Evolutionary conservation across 2,888 invertebrate species (phyloP), one percentile per base, ranked within the genome.

Genomic region (Dromius quadrimaculatus): DNA sequence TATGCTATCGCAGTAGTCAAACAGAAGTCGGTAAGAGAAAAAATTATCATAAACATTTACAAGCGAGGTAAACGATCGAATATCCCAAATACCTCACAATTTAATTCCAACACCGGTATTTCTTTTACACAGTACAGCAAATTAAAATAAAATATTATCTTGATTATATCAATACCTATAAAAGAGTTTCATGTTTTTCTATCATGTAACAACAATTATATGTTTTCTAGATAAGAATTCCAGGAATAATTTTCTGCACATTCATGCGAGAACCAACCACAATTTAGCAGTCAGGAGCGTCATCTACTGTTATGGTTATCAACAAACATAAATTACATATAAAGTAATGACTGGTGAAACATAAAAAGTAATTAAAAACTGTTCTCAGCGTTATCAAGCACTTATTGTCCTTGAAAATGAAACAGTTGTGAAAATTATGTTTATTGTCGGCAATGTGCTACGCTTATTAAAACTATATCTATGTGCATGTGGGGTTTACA

Each of bases 221-320:
- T 34, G 9, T 36, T 11, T 36, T 36, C 2, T 36, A n/a, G 36
- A 8, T 36, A 36, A 36, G 36, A 36, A 1, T 22, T 47, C 23
- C 23, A 22, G 22, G 47, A 47, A 47, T 11, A 47, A 20, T 47
- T 47, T 47, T 47, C 47, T 47, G 47, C 47, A 47, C 17, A 47
- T 47, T 47, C 47, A 47, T 23, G 41, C 47, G 20, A 47, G 47
- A 47, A 41, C 20, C n/a, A 47, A 41, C 20, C n/a, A 47, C 47
- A 47, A 22, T 47, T 22, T 47, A 47, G 15, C 41, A 41, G 6
- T 41, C 41, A 41, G 15, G 41, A 15, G 8, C 11, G 6, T 11
- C 9, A 41, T n/a, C 47, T 47, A 47, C 47, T 47, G 47, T 47
- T 20, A 20, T 22, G n/a, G 22, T 47, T 47, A 47, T 47, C 47